Evolutionary conservation across 30 jellyfish, hydroid and myxozoan genomes (phyloP).

Genomic region (Cassiopea andromeda): DNA sequence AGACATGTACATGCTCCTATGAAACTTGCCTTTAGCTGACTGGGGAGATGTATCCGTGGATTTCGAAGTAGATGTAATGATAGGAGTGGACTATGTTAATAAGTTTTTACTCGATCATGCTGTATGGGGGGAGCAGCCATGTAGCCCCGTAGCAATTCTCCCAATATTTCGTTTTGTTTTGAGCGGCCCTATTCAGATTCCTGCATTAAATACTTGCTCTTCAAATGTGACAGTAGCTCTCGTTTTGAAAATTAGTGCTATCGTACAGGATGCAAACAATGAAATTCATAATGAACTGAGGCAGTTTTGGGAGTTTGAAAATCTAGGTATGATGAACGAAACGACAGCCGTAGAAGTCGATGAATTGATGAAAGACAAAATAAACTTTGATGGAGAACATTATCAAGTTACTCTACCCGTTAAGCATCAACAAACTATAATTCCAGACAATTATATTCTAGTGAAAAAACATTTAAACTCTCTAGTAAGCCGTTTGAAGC

Average conservation of each 20-base stretch:
- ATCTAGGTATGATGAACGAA: neutral
- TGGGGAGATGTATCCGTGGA: constrained; percentile 12
- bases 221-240: constrained; percentile 36
- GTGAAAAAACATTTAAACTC: constrained; percentile 13
- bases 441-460: constrained; percentile 18
- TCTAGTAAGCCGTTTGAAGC: neutral
- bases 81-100: constrained; percentile 13
- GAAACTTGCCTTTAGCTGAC: constrained; percentile 19
- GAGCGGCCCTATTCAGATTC: constrained; percentile 34
- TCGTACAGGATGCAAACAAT: neutral
- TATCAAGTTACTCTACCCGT: constrained; percentile 25
- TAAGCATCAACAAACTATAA: neutral
- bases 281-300: neutral
- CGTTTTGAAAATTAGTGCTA: constrained; percentile 3
- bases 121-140: constrained; percentile 20
- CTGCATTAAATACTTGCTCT: neutral
- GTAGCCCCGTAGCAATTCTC: constrained; percentile 23
- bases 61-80: constrained; percentile 10
- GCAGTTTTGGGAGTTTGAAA: constrained; percentile 30
- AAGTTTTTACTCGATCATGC: constrained; percentile 7
- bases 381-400: neutral
- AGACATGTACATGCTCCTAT: neutral
- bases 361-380: neutral
- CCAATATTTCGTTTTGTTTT: constrained; percentile 17
- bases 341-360: neutral